Evolutionary conservation across 2,888 invertebrate genomes (phyloP), one percentile per base, ranked within the genome.

Genomic region (Drosophila koepferae): DNA sequence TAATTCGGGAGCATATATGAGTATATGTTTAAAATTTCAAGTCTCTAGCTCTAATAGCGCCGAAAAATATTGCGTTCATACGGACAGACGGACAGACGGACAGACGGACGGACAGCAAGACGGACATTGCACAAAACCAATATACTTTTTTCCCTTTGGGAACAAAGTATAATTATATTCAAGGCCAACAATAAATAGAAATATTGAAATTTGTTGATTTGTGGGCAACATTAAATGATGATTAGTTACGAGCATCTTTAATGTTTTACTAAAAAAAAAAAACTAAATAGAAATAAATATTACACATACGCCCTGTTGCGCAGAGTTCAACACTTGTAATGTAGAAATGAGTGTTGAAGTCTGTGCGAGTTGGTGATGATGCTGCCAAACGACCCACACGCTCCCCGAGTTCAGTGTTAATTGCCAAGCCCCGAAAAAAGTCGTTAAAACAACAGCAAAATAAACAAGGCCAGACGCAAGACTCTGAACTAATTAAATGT

Each of bases 401-500:
- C 70, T 61, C 53, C 23, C 55, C 60, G 70, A 82, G 86, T 82
- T 84, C 82, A 86, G 86, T 89, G 86, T 84, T 89, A 86, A 86
- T 85, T 85, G 85, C 85, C 82, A 75, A 87, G 80, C 80, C 82
- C 85, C 74, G 64, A 73, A 81, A 72, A 68, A 63, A 72, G 61
- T 55, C 62, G 60, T 78, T 58, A 61, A 56, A 53, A 44, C 56
- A 58, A 44, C 63, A 70, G 59, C 54, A 51, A 55, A 73, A 63
- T 74, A 55, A 66, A 63, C 85, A 85, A 85, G 89, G 89, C 84
- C 86, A 85, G 65, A 73, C 60, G 46, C 62, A 59, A 80, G 74
- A 80, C 63, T 74, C 71, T 86, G 83, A 65, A 60, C 81, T 82
- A 84, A 84, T 84, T 84, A 84, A 84, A 84, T 77, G 83, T 88